phyloP scores from a whole-genome alignment of 1,140 invertebrate genomes.

The Luehdorfia chinensis region DNA sequence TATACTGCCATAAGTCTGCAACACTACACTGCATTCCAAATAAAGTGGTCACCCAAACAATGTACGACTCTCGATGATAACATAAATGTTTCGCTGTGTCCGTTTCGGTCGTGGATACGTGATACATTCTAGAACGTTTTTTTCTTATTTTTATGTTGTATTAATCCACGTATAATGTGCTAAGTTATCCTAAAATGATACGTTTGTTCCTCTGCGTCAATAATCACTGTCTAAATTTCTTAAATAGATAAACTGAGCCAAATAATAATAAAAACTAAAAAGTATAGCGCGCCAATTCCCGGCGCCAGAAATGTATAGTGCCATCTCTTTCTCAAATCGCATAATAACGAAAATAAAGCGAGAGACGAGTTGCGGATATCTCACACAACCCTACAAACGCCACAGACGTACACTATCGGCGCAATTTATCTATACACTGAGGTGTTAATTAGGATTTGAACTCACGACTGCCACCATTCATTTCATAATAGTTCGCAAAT shows the following conservation, averaged over 20 bases:
- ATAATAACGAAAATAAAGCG: slow-evolving; percentile 1
- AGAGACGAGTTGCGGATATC: neutral
- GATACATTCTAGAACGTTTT: too few species aligned
- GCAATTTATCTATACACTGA: slow-evolving; percentile 67
- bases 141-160: too few species aligned
- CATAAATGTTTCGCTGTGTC: too few species aligned
- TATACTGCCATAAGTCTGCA: neutral
- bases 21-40: slow-evolving; percentile 13
- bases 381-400: slow-evolving; percentile 33
- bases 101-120: too few species aligned
- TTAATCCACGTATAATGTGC: too few species aligned
- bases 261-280: slow-evolving; percentile 1
- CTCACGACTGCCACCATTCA: slow-evolving; percentile 65
- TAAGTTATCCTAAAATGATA: too few species aligned
- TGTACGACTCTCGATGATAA: neutral
- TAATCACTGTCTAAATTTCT: too few species aligned
- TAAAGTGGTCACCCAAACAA: slow-evolving; percentile 6
- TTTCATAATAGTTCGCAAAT: slow-evolving; percentile 21
- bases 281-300: neutral
- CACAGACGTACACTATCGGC: slow-evolving; percentile 47
- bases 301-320: neutral
- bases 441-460: slow-evolving; percentile 70
- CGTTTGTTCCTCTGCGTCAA: too few species aligned
- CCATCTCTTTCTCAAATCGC: slow-evolving; percentile 14
- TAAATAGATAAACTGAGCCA: too few species aligned